Base-by-base conservation (phyloP, 2,888 invertebrate species). In the Pimpla rufipes region DNA sequence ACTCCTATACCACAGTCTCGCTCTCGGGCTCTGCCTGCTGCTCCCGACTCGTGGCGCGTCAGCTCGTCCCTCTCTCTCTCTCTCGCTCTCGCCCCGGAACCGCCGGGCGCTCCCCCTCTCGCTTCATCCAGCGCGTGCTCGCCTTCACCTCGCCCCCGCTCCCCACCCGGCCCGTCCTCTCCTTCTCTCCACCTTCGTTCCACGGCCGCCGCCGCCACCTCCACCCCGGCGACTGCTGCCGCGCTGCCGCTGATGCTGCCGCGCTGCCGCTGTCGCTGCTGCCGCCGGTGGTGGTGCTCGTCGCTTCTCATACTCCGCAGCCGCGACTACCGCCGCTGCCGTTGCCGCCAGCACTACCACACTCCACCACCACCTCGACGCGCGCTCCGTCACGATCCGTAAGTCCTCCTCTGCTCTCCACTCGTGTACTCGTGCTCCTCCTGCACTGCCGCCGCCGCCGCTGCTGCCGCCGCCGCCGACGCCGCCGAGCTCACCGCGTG, bases 1-100 rank as follows among this genome's bases (percentile, higher is more conserved):
- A 29, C 3, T 5, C 5, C 6, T n/a, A 50, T 74, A 83, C 79
- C 79, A 79, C 77, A 77, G 79, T 52, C 79, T 57, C 45, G 59
- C 88, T 88, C 84, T 88, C 84, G 80, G 77, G 87, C 79, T 76
- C 67, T 18, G 59, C 81, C 74, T 71, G 42, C 78, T 85, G 76
- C 83, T 75, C 83, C 70, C 85, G 87, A 86, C 88, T 85, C 86
- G 84, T 86, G 29, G 29, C 29, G 77, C 70, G 80, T 70, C 79
- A 62, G 67, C 67, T 67, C 74, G 47, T 55, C 78, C 75, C 74
- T 57, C 80, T 83, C 77, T 82, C 85, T 21, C 55, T 55, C 78
- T 77, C 74, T 57, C 80, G 81, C 77, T 82, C 85, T 21, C 55
- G 13, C 79, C 37, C 64, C 64, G 55, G 45, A 77, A 84, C 75